These are phyloP conservation scores for Poicephalus gulielmi DNA, from an alignment of 2,113 vertebrate species.

Conservation along the genomic window DNA sequence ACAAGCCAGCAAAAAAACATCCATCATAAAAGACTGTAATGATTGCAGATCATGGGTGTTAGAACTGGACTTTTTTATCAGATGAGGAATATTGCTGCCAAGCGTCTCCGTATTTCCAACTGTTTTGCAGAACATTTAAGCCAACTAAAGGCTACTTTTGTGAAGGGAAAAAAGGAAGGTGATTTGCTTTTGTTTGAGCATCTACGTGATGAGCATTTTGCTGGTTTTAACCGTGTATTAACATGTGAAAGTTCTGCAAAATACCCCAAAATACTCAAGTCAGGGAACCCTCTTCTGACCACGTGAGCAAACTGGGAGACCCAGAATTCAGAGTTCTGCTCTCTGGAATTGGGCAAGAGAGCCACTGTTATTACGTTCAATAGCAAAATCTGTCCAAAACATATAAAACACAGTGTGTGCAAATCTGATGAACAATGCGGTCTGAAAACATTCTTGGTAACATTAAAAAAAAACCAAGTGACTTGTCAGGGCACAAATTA, in stretches of 20 bases:
- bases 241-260: not conserved
- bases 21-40: fast-evolving
- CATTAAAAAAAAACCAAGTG: not conserved
- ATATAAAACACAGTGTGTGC: not conserved
- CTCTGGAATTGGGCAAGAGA: not conserved
- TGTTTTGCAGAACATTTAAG: not conserved
- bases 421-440: not conserved
- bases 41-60: fast-evolving
- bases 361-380: not conserved
- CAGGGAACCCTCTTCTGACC: not conserved
- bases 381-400: not conserved
- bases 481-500: not conserved
- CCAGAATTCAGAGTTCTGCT: not conserved
- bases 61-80: not conserved
- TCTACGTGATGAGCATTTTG: not conserved
- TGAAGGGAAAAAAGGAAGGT: not conserved
- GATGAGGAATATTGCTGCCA: not conserved
- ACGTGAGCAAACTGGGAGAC: not conserved
- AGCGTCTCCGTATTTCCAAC: not conserved
- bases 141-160: not conserved
- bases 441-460: not conserved
- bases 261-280: not conserved
- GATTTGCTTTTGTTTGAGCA: not conserved
- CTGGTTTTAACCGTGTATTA: not conserved
- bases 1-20: not conserved